These are phyloP conservation scores for Carcina quercana DNA, from an alignment of 2,888 invertebrate genomes.

Conservation along the genomic window DNA sequence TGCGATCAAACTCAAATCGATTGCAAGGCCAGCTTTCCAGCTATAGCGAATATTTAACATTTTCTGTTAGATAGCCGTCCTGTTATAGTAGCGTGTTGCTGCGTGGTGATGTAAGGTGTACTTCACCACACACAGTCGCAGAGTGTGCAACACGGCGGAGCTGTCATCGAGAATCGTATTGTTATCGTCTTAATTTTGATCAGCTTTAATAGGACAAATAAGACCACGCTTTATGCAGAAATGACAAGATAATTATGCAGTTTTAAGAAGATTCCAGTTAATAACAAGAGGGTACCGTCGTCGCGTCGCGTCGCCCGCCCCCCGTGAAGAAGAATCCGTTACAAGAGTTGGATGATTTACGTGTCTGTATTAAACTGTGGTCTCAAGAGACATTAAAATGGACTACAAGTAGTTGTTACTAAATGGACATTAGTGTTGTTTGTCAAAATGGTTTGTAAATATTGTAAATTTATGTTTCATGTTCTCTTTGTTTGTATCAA, in stretches of 20 bases:
- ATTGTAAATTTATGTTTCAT: slow-evolving; percentile 19
- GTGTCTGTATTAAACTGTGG: slow-evolving; percentile 24
- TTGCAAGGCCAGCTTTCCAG: slow-evolving; percentile 88
- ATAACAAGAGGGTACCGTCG: slow-evolving; percentile 1
- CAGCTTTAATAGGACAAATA: slow-evolving; percentile 50
- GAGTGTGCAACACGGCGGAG: slow-evolving; percentile 30
- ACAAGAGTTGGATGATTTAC: slow-evolving; percentile 17
- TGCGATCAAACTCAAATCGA: slow-evolving; percentile 84
- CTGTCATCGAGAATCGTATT: slow-evolving; percentile 21
- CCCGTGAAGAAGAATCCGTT: slow-evolving; percentile 16
- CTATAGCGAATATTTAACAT: slow-evolving; percentile 73
- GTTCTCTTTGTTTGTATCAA: slow-evolving; percentile 4
- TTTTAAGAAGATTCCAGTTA: slow-evolving; percentile 10
- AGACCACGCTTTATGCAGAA: slow-evolving; percentile 34
- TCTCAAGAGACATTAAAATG: slow-evolving; percentile 14
- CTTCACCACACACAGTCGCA: slow-evolving; percentile 32
- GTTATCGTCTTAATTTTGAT: slow-evolving; percentile 52
- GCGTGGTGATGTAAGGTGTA: slow-evolving; percentile 67
- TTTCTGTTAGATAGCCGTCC: slow-evolving; percentile 52
- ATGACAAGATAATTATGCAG: slow-evolving; percentile 20
- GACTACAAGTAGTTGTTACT: too few relatives aligned
- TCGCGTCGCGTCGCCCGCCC: too few relatives aligned
- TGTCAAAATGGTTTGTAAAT: too few relatives aligned
- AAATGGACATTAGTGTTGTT: too few relatives aligned
- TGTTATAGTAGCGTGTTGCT: slow-evolving; percentile 48